Base-by-base conservation (phyloP, 2,888 invertebrate species). In the Cephonodes hylas region DNA sequence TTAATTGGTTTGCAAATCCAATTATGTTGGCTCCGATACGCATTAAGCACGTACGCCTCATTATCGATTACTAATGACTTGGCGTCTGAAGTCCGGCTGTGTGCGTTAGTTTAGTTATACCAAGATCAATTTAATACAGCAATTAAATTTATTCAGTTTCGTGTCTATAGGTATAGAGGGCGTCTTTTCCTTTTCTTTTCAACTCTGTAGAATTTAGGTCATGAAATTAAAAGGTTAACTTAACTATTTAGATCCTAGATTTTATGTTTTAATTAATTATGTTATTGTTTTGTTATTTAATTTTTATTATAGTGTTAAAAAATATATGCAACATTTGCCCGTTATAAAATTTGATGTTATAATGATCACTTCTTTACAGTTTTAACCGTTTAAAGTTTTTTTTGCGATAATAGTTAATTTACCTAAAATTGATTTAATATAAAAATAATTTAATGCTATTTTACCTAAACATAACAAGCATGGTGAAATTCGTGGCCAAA, bases 1-100 rank as follows among this genome's bases (percentile, higher is more conserved):
- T 87, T 88, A 91, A 91, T 91, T 91, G 88, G 84, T 89, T 87
- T 82, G 89, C 86, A 87, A 85, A 91, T 90, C 89, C 89, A 91
- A 91, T 91, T 89, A 90, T 81, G 83, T 81, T 71, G 76, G 79
- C 79, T 80, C 71, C 79, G 78, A 79, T 84, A 84, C 81, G 86
- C 83, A 86, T 85, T 86, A 85, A 83, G 88, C 88, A 91, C 89
- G 89, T 80, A 71, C 78, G 66, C 68, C 82, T 86, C 87, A 90
- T 90, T 89, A 89, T 85, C 76, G 85, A 85, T 85, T 84, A 80
- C 84, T 89, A 90, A 89, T 89, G 86, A 86, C 48, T 25, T 60
- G 18, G 27, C 48, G 20, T 60, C 60, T 60, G 53, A 60, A 18
- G 25, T 18, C 48, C 53, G 38, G 18, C 20, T 18, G 18, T 60